Evolutionary conservation across 2,113 vertebrate genomes (phyloP).

Genomic region (Atlantisia rogersi): DNA sequence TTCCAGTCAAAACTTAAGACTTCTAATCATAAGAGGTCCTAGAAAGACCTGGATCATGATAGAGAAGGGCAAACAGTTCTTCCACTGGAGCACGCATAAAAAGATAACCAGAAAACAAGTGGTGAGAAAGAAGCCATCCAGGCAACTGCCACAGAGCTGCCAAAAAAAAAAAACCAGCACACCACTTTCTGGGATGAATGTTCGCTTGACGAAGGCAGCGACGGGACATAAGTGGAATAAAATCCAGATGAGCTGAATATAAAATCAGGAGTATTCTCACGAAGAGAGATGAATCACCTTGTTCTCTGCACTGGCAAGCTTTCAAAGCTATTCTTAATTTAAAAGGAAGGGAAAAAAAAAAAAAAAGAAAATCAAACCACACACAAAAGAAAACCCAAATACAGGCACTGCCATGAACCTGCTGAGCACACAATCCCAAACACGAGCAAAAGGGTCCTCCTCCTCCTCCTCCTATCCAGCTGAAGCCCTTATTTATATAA

Average conservation of each 20-base stretch:
- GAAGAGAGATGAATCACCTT: background rate
- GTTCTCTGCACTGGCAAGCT: background rate
- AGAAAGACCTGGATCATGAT: fast-evolving
- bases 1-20: background rate
- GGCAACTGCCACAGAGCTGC: background rate
- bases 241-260: background rate
- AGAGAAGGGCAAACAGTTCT: background rate
- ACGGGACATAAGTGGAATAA: fast-evolving
- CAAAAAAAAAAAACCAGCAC: background rate
- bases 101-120: background rate
- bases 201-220: background rate
- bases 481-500: background rate
- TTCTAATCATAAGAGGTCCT: background rate
- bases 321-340: background rate
- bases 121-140: background rate
- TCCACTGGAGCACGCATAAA: background rate
- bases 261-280: background rate
- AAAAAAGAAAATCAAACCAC: background rate
- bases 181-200: fast-evolving
- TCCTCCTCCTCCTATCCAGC: background rate
- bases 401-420: background rate
- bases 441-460: background rate
- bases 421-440: background rate
- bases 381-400: background rate
- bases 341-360: no score